Base-by-base conservation (phyloP, 2,113 vertebrate species). In the Etia nguti region DNA sequence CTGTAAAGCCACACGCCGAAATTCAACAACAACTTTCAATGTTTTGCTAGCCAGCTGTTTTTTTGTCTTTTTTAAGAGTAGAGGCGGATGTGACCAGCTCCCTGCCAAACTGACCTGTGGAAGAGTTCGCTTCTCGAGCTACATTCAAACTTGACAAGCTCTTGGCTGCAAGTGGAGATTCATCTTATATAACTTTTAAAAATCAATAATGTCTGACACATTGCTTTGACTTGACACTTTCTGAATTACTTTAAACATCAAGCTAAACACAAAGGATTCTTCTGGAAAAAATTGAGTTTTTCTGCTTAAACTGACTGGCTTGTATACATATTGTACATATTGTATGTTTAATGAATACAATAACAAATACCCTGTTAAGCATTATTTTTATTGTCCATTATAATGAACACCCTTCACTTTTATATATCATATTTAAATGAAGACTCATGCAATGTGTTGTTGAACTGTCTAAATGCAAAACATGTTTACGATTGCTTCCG, bases 241-340 rank as follows among this genome's bases (percentile, higher is more conserved):
- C 70, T 7, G 2, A 56, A 9, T 77, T 43, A 6, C 73, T 56
- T 59, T 70, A 11, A 60, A 54, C 29, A 11, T 24, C 75, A 60
- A 73, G 62, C n/a, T 13, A 22, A 31, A 82, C 62, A 59, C 13
- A 60, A 18, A 38, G 38, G 54, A 1, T 31, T 50, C 24, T 31
- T 48, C 46, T 77, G 70, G 26, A 77, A 2, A 29, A 29, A 50
- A 20, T 2, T 0, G 2, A 15, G 3, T 15, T 46, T 65, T 38
- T 81, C 36, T 87, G 22, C 11, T n/a, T 83, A 60, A 80, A 87
- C 31, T 52, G 46, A 86, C n/a, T 77, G 81, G 82, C 75, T 75
- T 88, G 79, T 91, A 86, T 82, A 73, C 82, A 85, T n/a, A 82
- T 60, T 94, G 92, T 89, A 92, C 65, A 93, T 90, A 95, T 10